Evolutionary conservation across 2,797 vertebrate genomes (phyloP), one percentile per base, ranked within the genome.

Genomic region (Urocyon cinereoargenteus): DNA sequence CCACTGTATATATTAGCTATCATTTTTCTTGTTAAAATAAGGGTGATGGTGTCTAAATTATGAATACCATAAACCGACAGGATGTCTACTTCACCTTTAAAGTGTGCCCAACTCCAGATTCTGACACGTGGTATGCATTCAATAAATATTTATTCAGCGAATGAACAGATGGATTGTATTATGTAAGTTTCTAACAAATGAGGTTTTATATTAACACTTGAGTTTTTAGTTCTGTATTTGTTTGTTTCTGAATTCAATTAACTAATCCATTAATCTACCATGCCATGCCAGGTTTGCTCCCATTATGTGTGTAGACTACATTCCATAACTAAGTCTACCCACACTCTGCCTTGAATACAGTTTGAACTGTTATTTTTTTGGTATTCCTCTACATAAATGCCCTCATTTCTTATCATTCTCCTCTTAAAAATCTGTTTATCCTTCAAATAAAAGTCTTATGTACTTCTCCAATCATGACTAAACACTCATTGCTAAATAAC

Each of bases 61-160:
- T 5, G 26, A 24, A 26, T 14, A 59, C 4, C 6, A 10, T 36
- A 19, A 18, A 62, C 26, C 36, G 9, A 75, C n/a, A 55, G 3
- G 16, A 16, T 21, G 0, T 9, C 4, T 36, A 5, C 7, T 4
- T 53, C 31, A 40, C 1, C 8, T 26, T 0, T 5, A 9, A n/a
- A 64, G 11, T n/a, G 8, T 40, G 64, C 6, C 1, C 5, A 40
- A 16, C 13, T 45, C 21, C 18, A 22, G 19, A 82, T 77, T 59
- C 28, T 81, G 45, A 40, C 24, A 70, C 3, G 22, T 22, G 31
- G 15, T 62, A 24, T 21, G 21, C 26, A 90, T 57, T 94, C 66
- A 22, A 4, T 62, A 78, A 61, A 40, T 79, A 61, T 5, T 51
- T 53, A 1, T 28, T 93, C 11, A 57, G 1, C 62, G 51, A 73